Evolutionary conservation across 2,113 vertebrate species (phyloP), one percentile per base, ranked within the genome.

Genomic region (Actenoides hombroni): DNA sequence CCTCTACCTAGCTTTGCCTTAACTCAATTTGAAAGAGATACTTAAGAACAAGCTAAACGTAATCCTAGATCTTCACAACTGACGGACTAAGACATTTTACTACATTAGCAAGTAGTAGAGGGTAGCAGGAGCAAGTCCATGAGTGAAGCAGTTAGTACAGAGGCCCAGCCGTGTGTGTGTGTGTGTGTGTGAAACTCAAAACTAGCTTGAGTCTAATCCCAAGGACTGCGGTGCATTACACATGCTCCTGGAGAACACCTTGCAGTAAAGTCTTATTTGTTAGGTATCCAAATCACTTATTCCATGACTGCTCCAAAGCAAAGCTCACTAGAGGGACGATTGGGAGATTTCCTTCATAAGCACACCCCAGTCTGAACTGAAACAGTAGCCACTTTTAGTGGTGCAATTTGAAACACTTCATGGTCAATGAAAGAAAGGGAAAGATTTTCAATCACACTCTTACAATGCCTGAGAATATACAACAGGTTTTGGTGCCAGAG

Each of bases 201-300:
- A 60, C 6, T 10, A 90, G 18, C 29, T 88, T 25, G 17, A 68
- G 20, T 21, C 60, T 53, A 40, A 51, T n/a, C 29, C 29, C 67
- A 49, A 1, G 13, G 12, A 44, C 20, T 21, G 31, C 0, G 1
- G 8, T 17, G 59, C 44, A 46, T 39, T 23, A n/a, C 2, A 8
- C 25, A 11, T 13, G 5, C 24, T 59, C n/a, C 73, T 23, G 8
- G 26, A 68, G 16, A 78, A 26, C 5, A 56, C 14, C 48, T 57
- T 74, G 48, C 48, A 53, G 25, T 48, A 24, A 57, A 33, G 18
- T 6, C 56, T 40, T 29, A 69, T 63, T 33, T 53, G 10, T 64
- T 21, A 75, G 11, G 42, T 16, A 46, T 31, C 28, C 19, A 83
- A n/a, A 61, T 23, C 49, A 70, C 1, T 0, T 15, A 28, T 53